Conservation (phyloP, 2,888 invertebrate species). For the Pegoplata infirma region DNA sequence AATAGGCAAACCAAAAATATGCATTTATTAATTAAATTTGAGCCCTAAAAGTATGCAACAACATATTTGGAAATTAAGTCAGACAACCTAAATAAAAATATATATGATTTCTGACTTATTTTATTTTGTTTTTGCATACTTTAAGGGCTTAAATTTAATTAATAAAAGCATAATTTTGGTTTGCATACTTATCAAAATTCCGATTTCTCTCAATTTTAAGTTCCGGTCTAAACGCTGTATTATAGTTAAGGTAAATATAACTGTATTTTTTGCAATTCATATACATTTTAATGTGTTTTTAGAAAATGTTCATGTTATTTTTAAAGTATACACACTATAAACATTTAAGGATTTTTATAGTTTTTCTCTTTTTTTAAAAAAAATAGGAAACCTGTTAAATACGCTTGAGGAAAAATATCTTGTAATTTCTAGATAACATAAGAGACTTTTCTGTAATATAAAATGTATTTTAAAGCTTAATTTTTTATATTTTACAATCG, state of each 20-base stretch:
- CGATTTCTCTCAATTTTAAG: not conserved
- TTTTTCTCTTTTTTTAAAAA: constrained; percentile 1
- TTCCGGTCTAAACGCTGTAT: constrained; percentile 3
- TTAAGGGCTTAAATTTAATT: too few relatives aligned
- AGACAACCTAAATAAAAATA: too few relatives aligned
- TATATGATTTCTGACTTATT: too few relatives aligned
- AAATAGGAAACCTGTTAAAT: constrained; percentile 45
- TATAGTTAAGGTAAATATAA: not conserved
- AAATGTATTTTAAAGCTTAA: constrained; percentile 5
- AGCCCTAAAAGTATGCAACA: too few relatives aligned
- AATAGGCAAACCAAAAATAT: too few relatives aligned
- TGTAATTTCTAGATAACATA: constrained; percentile 35
- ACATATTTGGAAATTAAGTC: too few relatives aligned
- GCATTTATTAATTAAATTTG: too few relatives aligned
- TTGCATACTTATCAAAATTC: too few relatives aligned
- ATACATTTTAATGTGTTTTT: constrained; percentile 9
- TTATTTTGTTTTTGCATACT: too few relatives aligned
- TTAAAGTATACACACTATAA: constrained; percentile 12
- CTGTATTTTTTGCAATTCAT: constrained; percentile 3
- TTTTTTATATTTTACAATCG: constrained; percentile 10
- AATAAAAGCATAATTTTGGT: too few relatives aligned
- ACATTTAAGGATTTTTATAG: constrained; percentile 23
- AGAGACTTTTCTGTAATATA: not conserved
- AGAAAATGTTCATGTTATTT: constrained; percentile 6
- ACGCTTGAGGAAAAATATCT: constrained; percentile 27